A percentile compares a stretch with the other conserved stretches of the same genome.
Conservation (phyloP, 2,888 invertebrate genomes). For the Hedychridium roseum region DNA sequence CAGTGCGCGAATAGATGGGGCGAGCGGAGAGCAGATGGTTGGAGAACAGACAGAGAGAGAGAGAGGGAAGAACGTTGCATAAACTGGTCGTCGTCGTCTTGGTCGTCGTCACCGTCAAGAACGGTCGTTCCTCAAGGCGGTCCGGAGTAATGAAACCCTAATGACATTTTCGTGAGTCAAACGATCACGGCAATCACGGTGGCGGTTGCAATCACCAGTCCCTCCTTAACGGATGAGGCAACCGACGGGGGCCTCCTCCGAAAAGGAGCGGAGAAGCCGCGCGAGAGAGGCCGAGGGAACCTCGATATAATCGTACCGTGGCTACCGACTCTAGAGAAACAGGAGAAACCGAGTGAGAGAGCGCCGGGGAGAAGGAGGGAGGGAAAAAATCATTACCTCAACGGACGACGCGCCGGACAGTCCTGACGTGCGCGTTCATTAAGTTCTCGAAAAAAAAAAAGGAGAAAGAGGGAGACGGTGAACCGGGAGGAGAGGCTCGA, state of each 20-base stretch:
- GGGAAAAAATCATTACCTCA: conserved; percentile 24
- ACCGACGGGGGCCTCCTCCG: conserved; percentile 33
- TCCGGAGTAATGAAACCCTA: conserved; percentile 56
- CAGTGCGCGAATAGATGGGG: conserved; percentile 4
- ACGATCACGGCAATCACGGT: conserved; percentile 53
- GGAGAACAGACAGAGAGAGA: conserved; percentile 5
- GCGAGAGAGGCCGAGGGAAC: conserved; percentile 9
- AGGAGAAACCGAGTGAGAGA: conserved; percentile 11
- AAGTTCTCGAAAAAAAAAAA: conserved; percentile 10
- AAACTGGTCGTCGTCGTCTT: conserved; percentile 28
- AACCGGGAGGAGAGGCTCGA: too few species aligned
- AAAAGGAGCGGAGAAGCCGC: conserved; percentile 25
- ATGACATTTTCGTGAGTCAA: conserved; percentile 60
- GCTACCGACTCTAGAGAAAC: conserved; percentile 17
- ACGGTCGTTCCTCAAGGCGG: conserved; percentile 45
- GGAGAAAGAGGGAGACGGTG: background rate
- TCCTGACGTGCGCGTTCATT: conserved; percentile 23
- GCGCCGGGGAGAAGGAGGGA: background rate
- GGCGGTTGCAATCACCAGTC: conserved; percentile 46
- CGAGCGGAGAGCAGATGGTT: background rate
- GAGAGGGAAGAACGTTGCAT: conserved; percentile 34
- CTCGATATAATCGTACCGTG: too few species aligned
- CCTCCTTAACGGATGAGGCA: conserved; percentile 51
- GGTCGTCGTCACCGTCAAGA: too few species aligned
- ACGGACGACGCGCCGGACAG: conserved; percentile 22